Evolutionary conservation across 2,888 invertebrate genomes (phyloP), one percentile per base, ranked within the genome.

Genomic region (Mystacides longicornis): DNA sequence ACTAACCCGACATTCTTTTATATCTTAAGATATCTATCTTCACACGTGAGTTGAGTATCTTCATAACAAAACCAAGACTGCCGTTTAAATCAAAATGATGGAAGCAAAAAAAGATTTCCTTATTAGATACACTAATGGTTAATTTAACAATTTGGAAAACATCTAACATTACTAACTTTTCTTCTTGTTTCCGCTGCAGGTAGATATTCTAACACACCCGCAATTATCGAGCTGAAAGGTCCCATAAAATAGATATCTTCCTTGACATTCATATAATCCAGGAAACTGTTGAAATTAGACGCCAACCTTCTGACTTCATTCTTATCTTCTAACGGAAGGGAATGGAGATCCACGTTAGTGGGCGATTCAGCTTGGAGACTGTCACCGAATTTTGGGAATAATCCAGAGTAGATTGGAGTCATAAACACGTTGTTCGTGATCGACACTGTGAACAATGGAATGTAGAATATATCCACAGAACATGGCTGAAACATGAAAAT

Each of bases 231-330:
- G 65, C 86, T 84, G 47, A 80, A 78, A 23, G 75, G 72, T 2
- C 87, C 87, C 64, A 86, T 68, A 50, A 78, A 80, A 64, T 78
- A 86, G 21, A 85, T 71, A 65, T 86, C 86, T 63, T 86, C 85
- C 58, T 76, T 79, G 5, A 81, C 73, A 62, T 81, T 77, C 68
- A 85, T 73, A 16, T 78, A 75, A 23, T 81, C 76, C 58, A 83
- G 64, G 66, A 82, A 66, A 56, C 75, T 77, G 59, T 82, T 76
- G 2, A 81, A 63, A 16, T 77, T 71, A 62, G 75, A 73, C 1
- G 78, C 77, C 31, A 80, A 62, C 57, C 80, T 72, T 49, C 75
- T 64, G 0, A 77, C 70, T 58, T 68, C 67, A 2, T 72, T 69
- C 47, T 75, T 70, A 52, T 78, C 74, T 4, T 72, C 69, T 57